Evolutionary conservation across 1,140 invertebrate genomes (phyloP), one percentile per base, ranked within the genome.

Genomic region (Asobara japonica): DNA sequence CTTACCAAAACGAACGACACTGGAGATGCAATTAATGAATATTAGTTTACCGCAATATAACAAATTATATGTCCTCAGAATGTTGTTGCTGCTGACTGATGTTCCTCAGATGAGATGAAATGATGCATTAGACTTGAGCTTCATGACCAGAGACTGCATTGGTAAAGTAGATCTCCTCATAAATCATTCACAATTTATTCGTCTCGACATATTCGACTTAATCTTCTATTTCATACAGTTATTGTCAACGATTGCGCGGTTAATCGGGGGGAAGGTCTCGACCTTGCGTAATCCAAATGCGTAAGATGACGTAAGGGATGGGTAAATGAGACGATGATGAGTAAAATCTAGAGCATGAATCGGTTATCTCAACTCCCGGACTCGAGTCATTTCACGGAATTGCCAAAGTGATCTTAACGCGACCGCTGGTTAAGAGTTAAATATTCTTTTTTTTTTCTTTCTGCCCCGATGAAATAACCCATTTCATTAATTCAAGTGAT

Each of bases 221-320:
- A 1, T 62, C 29, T 41, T 67, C 45, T 48, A 6, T 29, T 48
- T 41, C 33, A 64, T 30, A 13, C n/a, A 56, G 10, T 56, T 56
- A 25, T 56, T 27, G 51, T 56, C 62, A 62, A 65, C 41, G 61
- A 74, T 69, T 74, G 45, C 38, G 41, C 33, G 71, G 31, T 67
- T 68, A 61, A 68, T 30, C 36, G 60, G 18, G 65, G 60, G 64
- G 45, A 71, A 74, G 73, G 69, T 71, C 73, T 56, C 67, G 69
- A 71, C 69, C 73, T 74, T 74, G 73, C 69, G 65, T 74, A 74
- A 74, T 51, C 36, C 64, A 71, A 74, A 45, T 45, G 48, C 65
- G 29, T 71, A 33, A 56, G 45, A 71, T 74, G 73, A 74, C 69
- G 73, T 71, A 71, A 74, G 64, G 69, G 69, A 64, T 68, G 38